Conservation (phyloP, 2,888 invertebrate species). For the Amitus sp. region DNA sequence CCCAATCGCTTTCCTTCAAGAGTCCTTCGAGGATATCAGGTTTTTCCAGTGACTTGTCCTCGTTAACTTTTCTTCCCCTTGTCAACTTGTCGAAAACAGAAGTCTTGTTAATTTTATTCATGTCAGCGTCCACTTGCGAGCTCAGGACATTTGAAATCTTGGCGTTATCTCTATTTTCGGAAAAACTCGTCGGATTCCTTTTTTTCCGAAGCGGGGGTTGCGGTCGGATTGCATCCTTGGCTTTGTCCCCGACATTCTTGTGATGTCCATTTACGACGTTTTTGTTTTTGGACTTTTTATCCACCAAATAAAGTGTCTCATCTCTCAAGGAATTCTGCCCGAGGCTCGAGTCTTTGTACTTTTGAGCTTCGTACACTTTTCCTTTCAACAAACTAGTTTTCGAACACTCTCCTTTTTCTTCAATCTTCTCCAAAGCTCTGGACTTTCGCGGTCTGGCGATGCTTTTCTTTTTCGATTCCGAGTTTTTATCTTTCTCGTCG, state of each 20-base stretch:
- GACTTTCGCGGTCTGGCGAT: slow-evolving; percentile 7
- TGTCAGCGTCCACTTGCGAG: neutral
- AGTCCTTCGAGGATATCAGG: slow-evolving; percentile 58
- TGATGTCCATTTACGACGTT: slow-evolving; percentile 16
- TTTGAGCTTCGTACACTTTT: slow-evolving; percentile 50
- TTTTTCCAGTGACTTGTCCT: slow-evolving; percentile 38
- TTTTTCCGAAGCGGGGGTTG: slow-evolving; percentile 44
- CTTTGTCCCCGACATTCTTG: slow-evolving; percentile 14
- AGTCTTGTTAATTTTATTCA: neutral
- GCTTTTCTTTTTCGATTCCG: slow-evolving; percentile 13
- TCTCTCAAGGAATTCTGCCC: slow-evolving; percentile 33
- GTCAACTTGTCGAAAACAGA: neutral
- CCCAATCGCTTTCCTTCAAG: slow-evolving; percentile 54
- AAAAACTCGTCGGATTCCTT: slow-evolving; percentile 32
- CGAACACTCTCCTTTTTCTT: slow-evolving; percentile 45
- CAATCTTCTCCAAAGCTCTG: slow-evolving; percentile 32
- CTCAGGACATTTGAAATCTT: neutral
- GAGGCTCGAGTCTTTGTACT: slow-evolving; percentile 33
- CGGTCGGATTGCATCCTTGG: slow-evolving; percentile 27
- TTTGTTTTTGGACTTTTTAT: slow-evolving; percentile 10
- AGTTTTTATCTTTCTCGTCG: slow-evolving; percentile 37
- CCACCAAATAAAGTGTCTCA: slow-evolving; percentile 31
- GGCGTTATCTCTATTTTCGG: slow-evolving; percentile 18
- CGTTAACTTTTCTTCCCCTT: slow-evolving; percentile 4
- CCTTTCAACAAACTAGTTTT: slow-evolving; percentile 47